A percentile compares a stretch with the other conserved stretches of the same genome.
Evolutionary conservation across 2,797 vertebrate genomes (phyloP).

Genomic region (Cryptoprocta ferox): DNA sequence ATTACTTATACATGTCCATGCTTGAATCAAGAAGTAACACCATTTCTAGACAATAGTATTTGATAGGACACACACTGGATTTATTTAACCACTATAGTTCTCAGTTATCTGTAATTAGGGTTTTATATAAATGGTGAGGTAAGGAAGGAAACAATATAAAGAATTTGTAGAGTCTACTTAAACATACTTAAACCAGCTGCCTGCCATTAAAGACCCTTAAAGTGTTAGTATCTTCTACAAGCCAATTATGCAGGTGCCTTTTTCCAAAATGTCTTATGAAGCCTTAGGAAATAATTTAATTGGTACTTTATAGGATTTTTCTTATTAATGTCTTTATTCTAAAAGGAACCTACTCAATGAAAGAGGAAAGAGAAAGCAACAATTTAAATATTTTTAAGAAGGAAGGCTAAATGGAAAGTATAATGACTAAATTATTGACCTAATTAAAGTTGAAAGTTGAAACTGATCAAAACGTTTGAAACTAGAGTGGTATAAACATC

Average conservation of each 20-base stretch:
- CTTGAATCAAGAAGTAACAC: not conserved
- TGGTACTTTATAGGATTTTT: not conserved
- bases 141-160: constrained; percentile 51
- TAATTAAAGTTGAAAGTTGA: not conserved
- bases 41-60: constrained; percentile 18
- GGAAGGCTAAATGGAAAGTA: not conserved
- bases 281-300: constrained; percentile 63
- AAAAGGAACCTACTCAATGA: not conserved
- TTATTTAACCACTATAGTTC: constrained; percentile 45
- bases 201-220: constrained; percentile 18
- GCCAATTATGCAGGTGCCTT: not conserved
- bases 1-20: constrained; percentile 21
- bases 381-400: constrained; percentile 19
- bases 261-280: constrained; percentile 16
- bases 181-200: constrained; percentile 22
- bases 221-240: not conserved
- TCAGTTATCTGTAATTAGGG: constrained; percentile 61
- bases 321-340: constrained; percentile 48
- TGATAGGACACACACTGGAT: constrained; percentile 11
- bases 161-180: constrained; percentile 16
- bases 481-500: not conserved
- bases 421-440: not conserved
- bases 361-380: constrained; percentile 14
- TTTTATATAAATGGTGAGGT: constrained; percentile 43
- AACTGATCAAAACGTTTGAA: not conserved